Evolutionary conservation across 2,113 vertebrate species (phyloP).

Genomic region (Ranitomeya imitator): DNA sequence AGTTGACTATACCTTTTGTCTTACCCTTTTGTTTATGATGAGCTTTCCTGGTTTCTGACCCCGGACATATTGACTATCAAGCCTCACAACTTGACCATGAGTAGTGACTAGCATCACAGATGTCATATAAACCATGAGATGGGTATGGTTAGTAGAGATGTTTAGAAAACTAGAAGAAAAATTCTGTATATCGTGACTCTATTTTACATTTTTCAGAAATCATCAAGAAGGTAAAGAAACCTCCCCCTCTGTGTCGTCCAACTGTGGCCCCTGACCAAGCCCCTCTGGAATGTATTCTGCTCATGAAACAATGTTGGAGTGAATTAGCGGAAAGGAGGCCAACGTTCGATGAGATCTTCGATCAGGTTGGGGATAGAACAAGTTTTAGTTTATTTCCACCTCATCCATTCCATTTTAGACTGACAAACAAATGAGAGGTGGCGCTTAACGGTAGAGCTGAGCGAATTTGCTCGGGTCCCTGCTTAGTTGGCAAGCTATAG

Average conservation of each 20-base stretch:
- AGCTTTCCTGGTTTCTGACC: no score
- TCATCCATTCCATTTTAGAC: not conserved
- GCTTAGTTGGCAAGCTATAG: no score
- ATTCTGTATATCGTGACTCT: not conserved
- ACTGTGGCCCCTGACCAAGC: conserved; percentile 82
- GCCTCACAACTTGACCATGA: no score
- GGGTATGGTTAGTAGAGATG: not conserved
- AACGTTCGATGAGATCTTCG: conserved; percentile 87
- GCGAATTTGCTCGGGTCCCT: not conserved
- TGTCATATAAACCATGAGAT: not conserved
- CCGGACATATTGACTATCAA: no score
- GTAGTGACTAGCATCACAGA: no score
- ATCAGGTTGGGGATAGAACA: conserved; percentile 72
- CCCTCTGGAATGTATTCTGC: conserved; percentile 85
- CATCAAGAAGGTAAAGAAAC: conserved; percentile 86
- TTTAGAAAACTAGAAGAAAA: not conserved
- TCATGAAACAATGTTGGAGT: conserved; percentile 95
- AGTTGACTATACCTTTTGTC: no score
- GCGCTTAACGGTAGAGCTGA: not conserved
- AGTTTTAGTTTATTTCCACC: not conserved
- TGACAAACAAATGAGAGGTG: not conserved
- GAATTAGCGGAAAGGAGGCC: conserved; percentile 83
- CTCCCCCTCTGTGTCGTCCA: conserved; percentile 84
- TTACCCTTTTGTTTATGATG: no score
- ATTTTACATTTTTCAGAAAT: conserved; percentile 76